Percentiles rank a stretch among this genome's conserved stretches.
phyloP scores from a whole-genome alignment of 1,140 invertebrate genomes.

The Schlechtendalia chinensis region DNA sequence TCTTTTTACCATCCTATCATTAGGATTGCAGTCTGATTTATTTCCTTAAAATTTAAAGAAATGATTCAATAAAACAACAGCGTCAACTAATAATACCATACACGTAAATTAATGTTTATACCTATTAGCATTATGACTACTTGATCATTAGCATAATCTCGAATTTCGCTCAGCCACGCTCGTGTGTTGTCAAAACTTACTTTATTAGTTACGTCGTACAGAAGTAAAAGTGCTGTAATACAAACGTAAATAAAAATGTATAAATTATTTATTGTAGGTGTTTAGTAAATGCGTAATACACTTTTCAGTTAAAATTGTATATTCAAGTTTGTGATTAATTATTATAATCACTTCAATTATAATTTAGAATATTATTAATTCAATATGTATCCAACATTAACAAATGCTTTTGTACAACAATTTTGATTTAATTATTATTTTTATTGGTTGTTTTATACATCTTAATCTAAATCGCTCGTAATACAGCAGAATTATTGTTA shows the following conservation, averaged over 20 bases:
- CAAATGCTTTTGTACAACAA: no score
- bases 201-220: conserved; percentile 91
- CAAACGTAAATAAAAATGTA: not conserved
- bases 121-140: conserved; percentile 87
- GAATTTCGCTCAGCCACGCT: conserved; percentile 83
- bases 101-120: conserved; percentile 57
- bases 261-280: conserved; percentile 5
- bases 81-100: not conserved
- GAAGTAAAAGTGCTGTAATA: conserved; percentile 76
- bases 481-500: no score
- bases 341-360: no score
- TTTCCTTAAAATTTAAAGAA: conserved; percentile 64
- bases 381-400: no score
- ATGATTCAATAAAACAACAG: not conserved
- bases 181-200: conserved; percentile 84
- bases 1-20: conserved; percentile 70
- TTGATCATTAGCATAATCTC: conserved; percentile 80
- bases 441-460: no score
- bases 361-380: no score
- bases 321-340: no score
- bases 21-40: conserved; percentile 72
- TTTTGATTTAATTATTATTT: no score
- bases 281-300: not conserved
- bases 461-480: no score
- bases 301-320: not conserved